phyloP scores from a whole-genome alignment of 2,113 vertebrate genomes.

The Nycticorax nycticorax region DNA sequence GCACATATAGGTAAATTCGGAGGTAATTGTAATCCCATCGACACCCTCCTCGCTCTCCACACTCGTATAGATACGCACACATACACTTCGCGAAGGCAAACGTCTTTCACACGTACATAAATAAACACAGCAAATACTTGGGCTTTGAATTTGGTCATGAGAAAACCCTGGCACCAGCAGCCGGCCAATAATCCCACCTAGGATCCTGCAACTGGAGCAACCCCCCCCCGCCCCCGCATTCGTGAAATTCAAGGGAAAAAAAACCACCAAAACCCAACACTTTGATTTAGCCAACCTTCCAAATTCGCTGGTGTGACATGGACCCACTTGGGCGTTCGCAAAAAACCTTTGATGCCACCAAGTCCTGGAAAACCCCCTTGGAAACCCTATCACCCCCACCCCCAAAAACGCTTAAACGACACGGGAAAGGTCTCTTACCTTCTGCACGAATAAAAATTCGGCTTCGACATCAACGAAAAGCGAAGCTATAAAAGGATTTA shows the following conservation, averaged over 20 bases:
- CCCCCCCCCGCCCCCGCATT: not conserved
- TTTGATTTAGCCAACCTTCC: not conserved
- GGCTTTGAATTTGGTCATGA: slow-evolving; percentile 43
- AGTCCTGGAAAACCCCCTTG: not conserved
- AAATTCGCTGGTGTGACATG: not conserved
- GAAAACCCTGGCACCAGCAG: not conserved
- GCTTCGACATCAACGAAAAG: not conserved
- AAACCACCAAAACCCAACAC: too few species aligned
- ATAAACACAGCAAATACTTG: not conserved
- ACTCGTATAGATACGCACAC: not conserved
- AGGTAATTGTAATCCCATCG: not conserved
- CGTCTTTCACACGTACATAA: not conserved
- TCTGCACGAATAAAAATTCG: not conserved
- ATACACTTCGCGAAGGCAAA: not conserved
- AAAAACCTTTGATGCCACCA: not conserved
- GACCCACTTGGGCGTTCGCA: not conserved
- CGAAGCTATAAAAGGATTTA: not conserved
- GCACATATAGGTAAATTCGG: not conserved
- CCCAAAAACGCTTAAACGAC: not conserved
- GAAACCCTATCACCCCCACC: not conserved
- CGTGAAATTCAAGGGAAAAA: not conserved
- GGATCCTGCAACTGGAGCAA: accelerated
- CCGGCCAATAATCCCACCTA: not conserved
- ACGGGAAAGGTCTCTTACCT: not conserved
- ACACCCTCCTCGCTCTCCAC: not conserved